Conservation (phyloP, 2,113 vertebrate genomes). For the Gracilinanus agilis region DNA sequence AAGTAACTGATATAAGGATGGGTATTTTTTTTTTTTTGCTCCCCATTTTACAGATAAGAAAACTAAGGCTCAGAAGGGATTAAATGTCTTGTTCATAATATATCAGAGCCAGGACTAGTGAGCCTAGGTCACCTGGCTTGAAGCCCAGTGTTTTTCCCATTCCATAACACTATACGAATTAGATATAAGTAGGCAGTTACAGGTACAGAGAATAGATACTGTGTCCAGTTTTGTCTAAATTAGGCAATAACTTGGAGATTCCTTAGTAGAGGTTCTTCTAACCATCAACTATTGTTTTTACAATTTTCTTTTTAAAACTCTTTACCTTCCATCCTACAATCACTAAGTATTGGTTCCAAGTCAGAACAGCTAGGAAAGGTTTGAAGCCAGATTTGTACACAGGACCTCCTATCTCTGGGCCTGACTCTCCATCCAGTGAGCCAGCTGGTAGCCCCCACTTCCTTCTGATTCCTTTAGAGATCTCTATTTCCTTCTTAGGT, state of each 20-base stretch:
- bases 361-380: no score
- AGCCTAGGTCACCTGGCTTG: not conserved
- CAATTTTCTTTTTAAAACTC: no score
- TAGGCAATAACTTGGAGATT: not conserved
- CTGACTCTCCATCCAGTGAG: no score
- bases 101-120: not conserved
- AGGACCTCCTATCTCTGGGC: no score
- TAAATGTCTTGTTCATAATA: not conserved
- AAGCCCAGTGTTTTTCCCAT: not conserved
- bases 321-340: no score
- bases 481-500: constrained; percentile 7
- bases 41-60: not conserved
- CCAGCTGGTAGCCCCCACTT: no score
- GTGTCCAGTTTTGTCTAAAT: not conserved
- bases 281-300: no score
- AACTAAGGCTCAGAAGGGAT: not conserved
- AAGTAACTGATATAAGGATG: no score
- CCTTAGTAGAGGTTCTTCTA: not conserved
- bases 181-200: constrained; percentile 7
- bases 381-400: no score
- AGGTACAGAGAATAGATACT: not conserved
- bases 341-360: no score
- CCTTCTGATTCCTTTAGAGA: not conserved
- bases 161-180: not conserved
- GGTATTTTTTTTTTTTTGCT: no score